Conservation (phyloP, 2,797 vertebrate genomes). For the Enteromius treurensis region DNA sequence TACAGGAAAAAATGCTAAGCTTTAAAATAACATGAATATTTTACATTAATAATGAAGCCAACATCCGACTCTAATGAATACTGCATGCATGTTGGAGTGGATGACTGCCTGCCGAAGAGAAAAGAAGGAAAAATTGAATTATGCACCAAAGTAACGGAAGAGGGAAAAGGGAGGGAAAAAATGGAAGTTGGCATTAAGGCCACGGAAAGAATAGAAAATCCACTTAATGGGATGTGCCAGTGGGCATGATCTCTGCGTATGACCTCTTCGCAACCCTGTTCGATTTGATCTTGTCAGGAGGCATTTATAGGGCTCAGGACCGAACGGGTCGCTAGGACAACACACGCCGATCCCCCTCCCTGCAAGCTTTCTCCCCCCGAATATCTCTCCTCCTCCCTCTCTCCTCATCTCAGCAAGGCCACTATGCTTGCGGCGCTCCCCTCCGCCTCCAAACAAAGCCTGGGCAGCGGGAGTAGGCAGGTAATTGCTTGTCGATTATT, state of each 20-base stretch:
- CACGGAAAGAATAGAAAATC: slow-evolving; percentile 56
- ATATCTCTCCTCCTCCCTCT: slow-evolving; percentile 41
- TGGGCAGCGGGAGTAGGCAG: slow-evolving; percentile 81
- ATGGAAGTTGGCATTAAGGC: slow-evolving; percentile 44
- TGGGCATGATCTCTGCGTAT: slow-evolving; percentile 63
- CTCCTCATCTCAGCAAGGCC: slow-evolving; percentile 61
- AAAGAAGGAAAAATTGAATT: slow-evolving; percentile 43
- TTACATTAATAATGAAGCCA: slow-evolving; percentile 67
- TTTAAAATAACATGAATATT: slow-evolving; percentile 64
- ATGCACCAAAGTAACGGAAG: slow-evolving; percentile 52
- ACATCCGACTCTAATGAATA: slow-evolving; percentile 61
- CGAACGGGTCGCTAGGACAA: slow-evolving; percentile 55
- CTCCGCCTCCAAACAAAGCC: slow-evolving; percentile 81
- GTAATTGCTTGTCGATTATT: slow-evolving; percentile 87
- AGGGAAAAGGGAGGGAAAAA: slow-evolving; percentile 45
- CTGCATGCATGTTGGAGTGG: slow-evolving; percentile 59
- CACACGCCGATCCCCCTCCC: slow-evolving; percentile 30
- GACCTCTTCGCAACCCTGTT: slow-evolving; percentile 58
- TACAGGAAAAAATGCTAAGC: slow-evolving; percentile 45
- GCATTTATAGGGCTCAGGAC: slow-evolving; percentile 59
- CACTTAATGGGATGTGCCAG: slow-evolving; percentile 67
- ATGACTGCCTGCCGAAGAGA: slow-evolving; percentile 48
- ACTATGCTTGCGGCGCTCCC: slow-evolving; percentile 68
- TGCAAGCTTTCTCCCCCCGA: slow-evolving; percentile 8
- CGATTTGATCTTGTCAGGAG: slow-evolving; percentile 66